Evolutionary conservation across 2,113 vertebrate species (phyloP).

Genomic region (Corydoras sp.): DNA sequence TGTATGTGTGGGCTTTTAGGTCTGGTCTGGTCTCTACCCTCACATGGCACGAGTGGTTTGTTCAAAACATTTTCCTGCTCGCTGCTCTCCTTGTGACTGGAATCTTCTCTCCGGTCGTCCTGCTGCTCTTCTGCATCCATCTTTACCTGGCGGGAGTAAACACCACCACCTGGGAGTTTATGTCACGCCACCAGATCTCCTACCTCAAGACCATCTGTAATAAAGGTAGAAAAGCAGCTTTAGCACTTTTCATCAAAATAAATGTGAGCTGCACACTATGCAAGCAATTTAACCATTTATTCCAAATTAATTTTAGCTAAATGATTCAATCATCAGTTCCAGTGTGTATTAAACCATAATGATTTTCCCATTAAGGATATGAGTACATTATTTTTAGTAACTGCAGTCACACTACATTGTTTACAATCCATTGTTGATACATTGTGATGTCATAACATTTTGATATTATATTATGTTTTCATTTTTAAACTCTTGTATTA

Average conservation of each 20-base stretch:
- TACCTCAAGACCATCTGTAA: constrained; percentile 85
- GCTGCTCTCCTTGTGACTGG: constrained; percentile 62
- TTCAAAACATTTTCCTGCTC: constrained; percentile 70
- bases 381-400: no score
- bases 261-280: constrained; percentile 73
- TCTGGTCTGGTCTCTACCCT: constrained; percentile 70
- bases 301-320: no score
- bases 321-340: no score
- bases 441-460: no score
- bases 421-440: no score
- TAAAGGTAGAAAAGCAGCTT: no score
- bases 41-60: constrained; percentile 74
- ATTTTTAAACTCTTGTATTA: no score
- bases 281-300: no score
- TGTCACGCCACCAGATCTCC: constrained; percentile 80
- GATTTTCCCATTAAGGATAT: no score
- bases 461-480: no score
- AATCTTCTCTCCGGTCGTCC: constrained; percentile 64
- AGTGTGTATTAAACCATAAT: no score
- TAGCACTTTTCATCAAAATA: constrained; percentile 80
- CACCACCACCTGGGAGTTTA: constrained; percentile 94
- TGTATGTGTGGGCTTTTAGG: constrained; percentile 55
- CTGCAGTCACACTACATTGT: no score
- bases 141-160: constrained; percentile 85
- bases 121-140: constrained; percentile 79